Conservation (phyloP, 2,113 vertebrate species). For the Scomber scombrus region DNA sequence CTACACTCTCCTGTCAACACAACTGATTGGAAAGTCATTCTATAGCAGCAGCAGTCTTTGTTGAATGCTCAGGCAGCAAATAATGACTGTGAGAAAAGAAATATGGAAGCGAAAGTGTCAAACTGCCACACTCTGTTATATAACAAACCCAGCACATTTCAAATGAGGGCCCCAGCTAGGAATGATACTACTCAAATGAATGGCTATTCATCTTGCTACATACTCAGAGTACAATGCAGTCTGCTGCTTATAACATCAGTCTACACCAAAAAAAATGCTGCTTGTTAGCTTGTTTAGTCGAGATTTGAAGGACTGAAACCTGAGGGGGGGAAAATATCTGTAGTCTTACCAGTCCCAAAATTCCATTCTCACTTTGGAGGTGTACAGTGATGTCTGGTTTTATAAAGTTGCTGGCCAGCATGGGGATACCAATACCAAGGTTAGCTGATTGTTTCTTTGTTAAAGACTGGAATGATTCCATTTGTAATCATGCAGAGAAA, state of each 20-base stretch:
- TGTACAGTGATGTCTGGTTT: constrained; percentile 94
- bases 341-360: constrained; percentile 95
- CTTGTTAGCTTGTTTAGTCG: constrained; percentile 24
- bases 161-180: constrained; percentile 35
- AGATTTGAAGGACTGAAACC: constrained; percentile 31
- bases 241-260: neutral
- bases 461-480: constrained; percentile 48
- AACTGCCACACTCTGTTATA: constrained; percentile 47
- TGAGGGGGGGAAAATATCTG: neutral
- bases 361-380: constrained; percentile 98
- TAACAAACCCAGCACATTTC: constrained; percentile 58
- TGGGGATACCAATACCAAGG: constrained; percentile 97
- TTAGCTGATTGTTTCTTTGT: constrained; percentile 87
- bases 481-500: neutral
- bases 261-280: constrained; percentile 13
- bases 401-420: constrained; percentile 98
- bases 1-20: constrained; percentile 61
- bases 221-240: constrained; percentile 11
- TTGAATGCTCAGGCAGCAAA: constrained; percentile 54
- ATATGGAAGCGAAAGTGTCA: constrained; percentile 55
- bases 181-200: constrained; percentile 33
- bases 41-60: constrained; percentile 50
- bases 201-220: constrained; percentile 25
- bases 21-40: constrained; percentile 49
- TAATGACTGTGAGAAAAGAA: constrained; percentile 49